These are phyloP conservation scores for Anhinga rufa DNA, from an alignment of 2,113 vertebrate genomes.

Conservation along the genomic window DNA sequence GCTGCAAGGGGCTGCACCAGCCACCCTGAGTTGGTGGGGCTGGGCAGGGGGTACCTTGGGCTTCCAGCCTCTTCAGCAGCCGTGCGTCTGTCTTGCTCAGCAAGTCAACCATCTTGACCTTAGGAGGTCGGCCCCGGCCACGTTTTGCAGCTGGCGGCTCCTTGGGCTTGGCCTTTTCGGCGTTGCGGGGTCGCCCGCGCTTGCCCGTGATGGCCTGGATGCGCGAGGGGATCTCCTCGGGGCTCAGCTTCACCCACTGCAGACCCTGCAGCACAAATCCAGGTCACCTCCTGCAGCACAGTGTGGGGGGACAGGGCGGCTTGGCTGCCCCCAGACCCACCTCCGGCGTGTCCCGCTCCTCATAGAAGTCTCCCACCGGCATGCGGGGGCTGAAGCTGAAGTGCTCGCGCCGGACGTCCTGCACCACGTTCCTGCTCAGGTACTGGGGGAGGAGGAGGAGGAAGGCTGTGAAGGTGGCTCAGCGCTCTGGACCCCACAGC, in stretches of 20 bases:
- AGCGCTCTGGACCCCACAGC: rapidly evolving
- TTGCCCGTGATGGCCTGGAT: conserved; percentile 97
- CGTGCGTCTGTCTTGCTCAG: conserved; percentile 87
- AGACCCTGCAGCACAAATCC: conserved; percentile 67
- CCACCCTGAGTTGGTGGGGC: rapidly evolving
- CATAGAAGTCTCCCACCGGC: conserved; percentile 96
- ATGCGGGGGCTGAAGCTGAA: conserved; percentile 98
- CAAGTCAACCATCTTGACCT: conserved; percentile 83
- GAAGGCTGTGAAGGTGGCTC: not conserved
- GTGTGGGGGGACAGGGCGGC: rapidly evolving
- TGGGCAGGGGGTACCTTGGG: conserved; percentile 76
- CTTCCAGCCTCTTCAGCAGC: conserved; percentile 83
- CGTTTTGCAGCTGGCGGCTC: conserved; percentile 68
- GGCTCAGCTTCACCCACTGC: conserved; percentile 86
- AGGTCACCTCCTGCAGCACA: not conserved
- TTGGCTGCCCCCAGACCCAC: conserved; percentile 44
- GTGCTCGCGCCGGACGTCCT: conserved; percentile 87
- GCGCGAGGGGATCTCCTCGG: conserved; percentile 92
- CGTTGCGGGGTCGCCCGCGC: conserved; percentile 92
- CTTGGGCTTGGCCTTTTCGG: conserved; percentile 76
- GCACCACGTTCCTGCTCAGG: conserved; percentile 84
- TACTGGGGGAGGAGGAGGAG: conserved; percentile 71
- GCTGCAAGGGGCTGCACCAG: not conserved
- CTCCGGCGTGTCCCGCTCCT: conserved; percentile 88
- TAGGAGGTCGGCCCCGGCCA: conserved; percentile 87